These are phyloP conservation scores for Gymnodraco acuticeps DNA, from an alignment of 2,797 vertebrate genomes.

Conservation along the genomic window DNA sequence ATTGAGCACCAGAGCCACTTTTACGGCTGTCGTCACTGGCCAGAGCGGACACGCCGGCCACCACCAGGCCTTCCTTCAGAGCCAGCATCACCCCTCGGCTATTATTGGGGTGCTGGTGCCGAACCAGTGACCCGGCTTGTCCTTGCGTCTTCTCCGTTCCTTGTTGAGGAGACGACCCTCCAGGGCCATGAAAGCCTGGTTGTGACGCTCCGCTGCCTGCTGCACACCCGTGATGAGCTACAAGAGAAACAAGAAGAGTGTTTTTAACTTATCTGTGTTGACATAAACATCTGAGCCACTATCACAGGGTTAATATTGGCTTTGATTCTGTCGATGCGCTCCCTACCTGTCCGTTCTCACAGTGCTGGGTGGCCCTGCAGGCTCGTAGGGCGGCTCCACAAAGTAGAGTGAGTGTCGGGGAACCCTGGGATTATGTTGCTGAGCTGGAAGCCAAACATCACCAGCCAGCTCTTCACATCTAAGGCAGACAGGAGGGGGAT, in stretches of 20 bases:
- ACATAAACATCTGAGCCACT: neutral
- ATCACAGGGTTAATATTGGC: neutral
- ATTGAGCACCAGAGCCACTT: constrained; percentile 93
- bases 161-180: constrained; percentile 96
- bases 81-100: constrained; percentile 96
- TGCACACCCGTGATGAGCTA: constrained; percentile 98
- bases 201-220: constrained; percentile 96
- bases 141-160: constrained; percentile 88
- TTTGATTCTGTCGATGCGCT: constrained; percentile 1
- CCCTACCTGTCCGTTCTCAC: constrained; percentile 97
- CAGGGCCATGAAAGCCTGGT: constrained; percentile 97
- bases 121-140: constrained; percentile 98
- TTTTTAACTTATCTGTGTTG: neutral
- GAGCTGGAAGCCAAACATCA: constrained; percentile 99
- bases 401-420: constrained; percentile 96
- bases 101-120: constrained; percentile 95
- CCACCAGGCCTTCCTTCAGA: constrained; percentile 94
- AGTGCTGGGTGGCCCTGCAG: constrained; percentile 95
- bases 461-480: constrained; percentile 99
- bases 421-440: constrained; percentile 99
- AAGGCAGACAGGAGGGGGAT: constrained; percentile 50
- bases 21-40: constrained; percentile 96
- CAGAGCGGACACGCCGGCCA: constrained; percentile 90
- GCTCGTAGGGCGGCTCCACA: constrained; percentile 95
- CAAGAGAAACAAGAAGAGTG: constrained; percentile 13